Evolutionary conservation across 2,888 invertebrate genomes (phyloP).

Genomic region (Amphimallon solstitiale): DNA sequence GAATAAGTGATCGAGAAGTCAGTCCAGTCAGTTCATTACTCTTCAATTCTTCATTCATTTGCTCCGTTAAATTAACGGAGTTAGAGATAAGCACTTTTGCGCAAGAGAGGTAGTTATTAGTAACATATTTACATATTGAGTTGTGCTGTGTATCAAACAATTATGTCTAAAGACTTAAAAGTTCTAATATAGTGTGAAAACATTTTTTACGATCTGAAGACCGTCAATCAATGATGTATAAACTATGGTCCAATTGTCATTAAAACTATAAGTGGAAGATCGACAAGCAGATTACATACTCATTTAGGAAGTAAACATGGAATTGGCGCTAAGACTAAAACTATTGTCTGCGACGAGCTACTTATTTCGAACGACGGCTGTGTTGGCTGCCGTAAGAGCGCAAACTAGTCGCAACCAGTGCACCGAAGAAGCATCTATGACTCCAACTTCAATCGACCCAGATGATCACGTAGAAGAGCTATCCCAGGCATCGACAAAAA

Average conservation of each 20-base stretch:
- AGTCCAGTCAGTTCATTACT: neutral
- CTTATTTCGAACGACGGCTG: neutral
- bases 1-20: neutral
- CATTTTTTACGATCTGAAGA: neutral
- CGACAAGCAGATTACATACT: neutral
- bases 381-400: neutral
- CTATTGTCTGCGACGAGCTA: neutral
- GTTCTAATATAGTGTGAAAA: neutral
- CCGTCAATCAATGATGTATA: neutral
- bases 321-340: neutral
- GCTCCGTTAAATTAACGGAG: neutral
- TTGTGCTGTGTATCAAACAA: constrained; percentile 5
- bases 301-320: neutral
- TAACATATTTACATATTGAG: neutral
- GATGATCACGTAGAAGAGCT: neutral
- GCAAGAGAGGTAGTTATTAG: neutral
- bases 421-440: neutral
- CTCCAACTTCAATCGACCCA: neutral
- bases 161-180: neutral
- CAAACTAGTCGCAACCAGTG: neutral
- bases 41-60: constrained; percentile 1
- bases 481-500: neutral
- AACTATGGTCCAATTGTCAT: constrained; percentile 1
- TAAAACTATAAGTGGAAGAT: constrained; percentile 2
- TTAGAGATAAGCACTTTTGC: neutral